Evolutionary conservation across 1,140 invertebrate species (phyloP).

Genomic region (Rhyzopertha dominica): DNA sequence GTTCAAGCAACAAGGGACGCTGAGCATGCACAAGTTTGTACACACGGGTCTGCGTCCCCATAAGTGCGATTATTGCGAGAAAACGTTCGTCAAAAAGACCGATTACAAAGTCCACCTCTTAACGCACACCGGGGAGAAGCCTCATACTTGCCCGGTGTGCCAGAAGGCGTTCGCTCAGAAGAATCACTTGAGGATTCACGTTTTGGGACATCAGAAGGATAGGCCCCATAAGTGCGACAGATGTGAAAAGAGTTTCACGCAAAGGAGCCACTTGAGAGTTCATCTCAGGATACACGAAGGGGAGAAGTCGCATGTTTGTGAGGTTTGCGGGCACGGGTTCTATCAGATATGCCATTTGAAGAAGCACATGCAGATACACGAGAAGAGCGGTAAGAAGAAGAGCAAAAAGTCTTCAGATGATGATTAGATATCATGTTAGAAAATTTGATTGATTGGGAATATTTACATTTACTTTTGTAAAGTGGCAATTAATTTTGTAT

Average conservation of each 20-base stretch:
- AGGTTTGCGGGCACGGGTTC: slow-evolving; percentile 56
- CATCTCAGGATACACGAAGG: slow-evolving; percentile 43
- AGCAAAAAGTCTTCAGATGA: too few species aligned
- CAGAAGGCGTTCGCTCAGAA: slow-evolving; percentile 60
- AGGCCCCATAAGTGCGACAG: slow-evolving; percentile 43
- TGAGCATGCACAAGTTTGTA: slow-evolving; percentile 53
- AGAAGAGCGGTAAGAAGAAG: too few species aligned
- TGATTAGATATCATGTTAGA: too few species aligned
- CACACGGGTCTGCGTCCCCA: slow-evolving; percentile 68
- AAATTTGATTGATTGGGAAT: too few species aligned
- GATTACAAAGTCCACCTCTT: slow-evolving; percentile 39
- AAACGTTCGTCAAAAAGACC: slow-evolving; percentile 60
- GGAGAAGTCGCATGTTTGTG: slow-evolving; percentile 17
- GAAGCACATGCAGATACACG: slow-evolving; percentile 61
- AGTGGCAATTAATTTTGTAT: too few species aligned
- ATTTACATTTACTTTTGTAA: too few species aligned
- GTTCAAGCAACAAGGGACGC: slow-evolving; percentile 50
- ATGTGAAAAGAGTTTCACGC: slow-evolving; percentile 54
- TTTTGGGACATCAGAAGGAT: slow-evolving; percentile 46
- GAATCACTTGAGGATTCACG: slow-evolving; percentile 48
- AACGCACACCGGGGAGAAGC: slow-evolving; percentile 43
- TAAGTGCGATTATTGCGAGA: slow-evolving; percentile 65
- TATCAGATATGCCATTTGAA: slow-evolving; percentile 68
- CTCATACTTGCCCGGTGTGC: slow-evolving; percentile 50
- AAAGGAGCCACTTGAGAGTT: slow-evolving; percentile 24